Base-by-base conservation (phyloP, 2,888 invertebrate genomes). In the Antheraea yamamai region DNA sequence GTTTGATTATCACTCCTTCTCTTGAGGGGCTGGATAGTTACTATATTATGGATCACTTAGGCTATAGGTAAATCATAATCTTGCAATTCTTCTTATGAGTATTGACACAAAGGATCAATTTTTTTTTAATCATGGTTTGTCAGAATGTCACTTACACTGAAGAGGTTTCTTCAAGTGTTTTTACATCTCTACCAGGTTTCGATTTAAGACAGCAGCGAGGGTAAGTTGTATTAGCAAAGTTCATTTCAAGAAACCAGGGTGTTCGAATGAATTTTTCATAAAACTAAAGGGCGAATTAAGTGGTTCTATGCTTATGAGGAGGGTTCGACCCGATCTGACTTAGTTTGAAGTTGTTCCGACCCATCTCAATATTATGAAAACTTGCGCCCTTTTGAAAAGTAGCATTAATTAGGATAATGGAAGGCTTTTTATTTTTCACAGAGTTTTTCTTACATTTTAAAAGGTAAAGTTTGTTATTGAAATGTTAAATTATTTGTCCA, bases 221-320 rank as follows among this genome's bases (percentile, higher is more conserved):
- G 76, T 73, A 80, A 79, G 79, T 82, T 82, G 79, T 79, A 77
- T 81, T 78, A 80, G 75, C 76, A 77, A 82, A 82, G 81, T 80
- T 80, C 77, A 79, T 79, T 79, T 77, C 74, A 79, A 75, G 80
- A 75, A 79, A 80, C 78, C 77, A 79, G 77, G 78, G 76, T 77
- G 77, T 77, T 75, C 74, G 77, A 82, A 81, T 84, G 81, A 81
- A 81, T 83, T 85, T 86, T 86, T 85, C 84, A 85, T 82, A 84
- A 83, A 85, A 84, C 81, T 83, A 83, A 83, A 82, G 82, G 26
- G 79, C 78, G 79, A 83, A 83, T 84, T 83, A 84, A 85, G 83
- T 80, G 81, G 81, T 82, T 79, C 81, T 77, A 75, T 80, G 77
- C 78, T 81, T 79, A 70, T 82, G 79, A 80, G 78, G 77, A 79